Conservation (phyloP, 2,888 invertebrate genomes). For the Mythimna lalbum region DNA sequence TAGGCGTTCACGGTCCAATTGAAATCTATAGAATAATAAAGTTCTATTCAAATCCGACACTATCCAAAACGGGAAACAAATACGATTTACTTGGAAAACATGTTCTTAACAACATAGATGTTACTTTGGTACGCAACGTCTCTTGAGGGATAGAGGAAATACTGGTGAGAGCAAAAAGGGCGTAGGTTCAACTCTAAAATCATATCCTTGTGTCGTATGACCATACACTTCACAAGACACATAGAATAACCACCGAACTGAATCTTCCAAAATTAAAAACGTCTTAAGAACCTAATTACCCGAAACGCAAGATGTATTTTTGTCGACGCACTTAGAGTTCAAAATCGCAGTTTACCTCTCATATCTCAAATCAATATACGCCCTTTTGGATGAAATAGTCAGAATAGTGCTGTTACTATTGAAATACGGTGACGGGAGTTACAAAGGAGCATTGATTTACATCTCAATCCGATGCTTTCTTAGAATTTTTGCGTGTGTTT, state of each 20-base stretch:
- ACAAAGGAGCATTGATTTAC: constrained; percentile 71
- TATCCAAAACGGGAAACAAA: constrained; percentile 54
- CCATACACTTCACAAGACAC: too few species aligned
- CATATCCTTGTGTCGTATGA: neutral
- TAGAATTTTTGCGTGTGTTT: constrained; percentile 59
- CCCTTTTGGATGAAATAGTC: constrained; percentile 42
- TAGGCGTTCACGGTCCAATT: constrained; percentile 48
- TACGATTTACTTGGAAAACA: constrained; percentile 54
- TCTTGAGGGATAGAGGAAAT: constrained; percentile 29
- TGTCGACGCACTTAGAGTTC: neutral
- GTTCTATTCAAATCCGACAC: constrained; percentile 54
- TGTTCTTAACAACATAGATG: constrained; percentile 43
- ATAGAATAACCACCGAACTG: neutral
- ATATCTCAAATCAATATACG: constrained; percentile 9
- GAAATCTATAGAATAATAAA: constrained; percentile 52
- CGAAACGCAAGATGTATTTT: neutral
- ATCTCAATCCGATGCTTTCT: constrained; percentile 61
- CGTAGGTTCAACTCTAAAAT: neutral
- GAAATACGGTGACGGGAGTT: constrained; percentile 57
- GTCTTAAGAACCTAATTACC: neutral
- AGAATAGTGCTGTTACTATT: constrained; percentile 68
- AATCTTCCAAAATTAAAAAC: neutral
- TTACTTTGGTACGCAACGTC: constrained; percentile 43
- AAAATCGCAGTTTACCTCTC: constrained; percentile 1
- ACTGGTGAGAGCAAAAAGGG: neutral